Evolutionary conservation across 2,888 invertebrate genomes (phyloP), one percentile per base, ranked within the genome.

Genomic region (Drosophila dives): DNA sequence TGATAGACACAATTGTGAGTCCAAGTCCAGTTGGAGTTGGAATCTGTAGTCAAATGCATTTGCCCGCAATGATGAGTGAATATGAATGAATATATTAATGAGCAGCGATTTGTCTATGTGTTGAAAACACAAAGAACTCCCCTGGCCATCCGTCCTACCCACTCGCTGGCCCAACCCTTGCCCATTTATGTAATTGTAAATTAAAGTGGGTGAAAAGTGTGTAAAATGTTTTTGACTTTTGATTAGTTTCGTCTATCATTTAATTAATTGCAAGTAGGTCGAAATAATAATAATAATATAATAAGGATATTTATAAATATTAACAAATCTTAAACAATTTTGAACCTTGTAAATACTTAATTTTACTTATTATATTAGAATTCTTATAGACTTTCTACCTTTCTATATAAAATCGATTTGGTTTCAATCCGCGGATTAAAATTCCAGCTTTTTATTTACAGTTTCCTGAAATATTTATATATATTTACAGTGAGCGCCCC

Each of bases 41-140:
- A 68, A 67, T 60, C 60, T 17, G 69, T 40, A 51, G 34, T 23
- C 56, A 67, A 45, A 70, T 88, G 77, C 90, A 89, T 85, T 85
- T 85, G 68, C 58, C 66, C 42, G 56, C 82, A 60, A 76, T 81
- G 92, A 89, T 92, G 91, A 91, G 92, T 91, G 91, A 91, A 72
- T 76, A 64, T 80, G 64, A 80, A 80, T 80, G 80, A 67, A 91
- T 91, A 91, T 91, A 91, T 92, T 91, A 91, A 91, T 91, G 92
- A 91, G 81, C 78, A 85, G 80, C 90, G 90, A 92, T 91, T 92
- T 92, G 91, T 92, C 89, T 89, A 76, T 42, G 49, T 58, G 42
- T 23, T 53, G 51, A 48, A 60, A 61, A 51, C 48, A 10, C 72
- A 8, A 11, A 17, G 20, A n/a, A 12, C 45, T 11, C 20, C 49